Evolutionary conservation across 2,113 vertebrate genomes (phyloP).

Genomic region (Jacana jacana): DNA sequence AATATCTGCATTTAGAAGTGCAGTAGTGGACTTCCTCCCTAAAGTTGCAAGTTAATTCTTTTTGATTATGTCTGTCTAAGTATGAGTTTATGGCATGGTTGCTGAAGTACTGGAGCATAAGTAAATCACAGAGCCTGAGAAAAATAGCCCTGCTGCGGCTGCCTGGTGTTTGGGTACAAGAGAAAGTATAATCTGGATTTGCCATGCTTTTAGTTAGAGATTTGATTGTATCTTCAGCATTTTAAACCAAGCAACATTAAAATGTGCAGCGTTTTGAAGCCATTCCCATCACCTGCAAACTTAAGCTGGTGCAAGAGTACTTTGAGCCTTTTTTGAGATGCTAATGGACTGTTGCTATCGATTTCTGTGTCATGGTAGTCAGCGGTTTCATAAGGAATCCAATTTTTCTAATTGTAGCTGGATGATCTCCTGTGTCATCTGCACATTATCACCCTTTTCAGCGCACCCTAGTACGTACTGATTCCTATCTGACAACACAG

Average conservation of each 20-base stretch:
- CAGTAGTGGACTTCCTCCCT: neutral
- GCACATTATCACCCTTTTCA: neutral
- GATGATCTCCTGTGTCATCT: constrained; percentile 1
- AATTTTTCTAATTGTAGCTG: neutral
- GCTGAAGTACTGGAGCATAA: constrained; percentile 3
- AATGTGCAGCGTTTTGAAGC: constrained; percentile 10
- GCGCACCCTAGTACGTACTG: neutral
- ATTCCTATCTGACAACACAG: neutral
- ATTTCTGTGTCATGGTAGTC: neutral
- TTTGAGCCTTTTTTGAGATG: neutral
- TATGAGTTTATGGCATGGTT: constrained; percentile 3
- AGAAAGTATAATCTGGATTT: constrained; percentile 51
- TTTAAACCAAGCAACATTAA: constrained; percentile 29
- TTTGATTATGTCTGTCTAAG: constrained; percentile 26
- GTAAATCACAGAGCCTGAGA: neutral
- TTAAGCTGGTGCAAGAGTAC: neutral
- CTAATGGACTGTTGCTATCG: neutral
- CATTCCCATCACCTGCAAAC: neutral
- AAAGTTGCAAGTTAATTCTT: neutral
- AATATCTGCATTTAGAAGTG: neutral
- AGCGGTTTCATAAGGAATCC: neutral
- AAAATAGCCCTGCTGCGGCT: neutral
- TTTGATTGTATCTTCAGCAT: constrained; percentile 18
- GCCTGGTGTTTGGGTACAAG: constrained; percentile 2
- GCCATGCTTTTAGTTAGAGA: constrained; percentile 12